Base-by-base conservation (phyloP, 92 coral and sea anemone species). In the Phenganax subtilis region DNA sequence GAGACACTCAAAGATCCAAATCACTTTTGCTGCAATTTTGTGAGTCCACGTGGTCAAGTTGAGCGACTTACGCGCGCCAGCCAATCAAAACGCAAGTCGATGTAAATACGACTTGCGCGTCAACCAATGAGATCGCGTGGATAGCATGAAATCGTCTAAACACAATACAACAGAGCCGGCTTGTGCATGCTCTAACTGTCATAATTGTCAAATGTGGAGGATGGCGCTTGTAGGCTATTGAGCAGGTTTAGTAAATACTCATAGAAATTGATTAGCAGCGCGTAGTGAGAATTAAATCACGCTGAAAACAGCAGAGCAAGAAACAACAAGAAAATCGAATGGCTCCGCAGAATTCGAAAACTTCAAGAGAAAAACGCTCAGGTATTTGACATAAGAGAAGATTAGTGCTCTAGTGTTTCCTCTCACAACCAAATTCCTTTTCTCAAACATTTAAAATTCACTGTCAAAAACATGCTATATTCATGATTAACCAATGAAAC, bases 241-340 rank as follows among this genome's bases (percentile, higher is more conserved):
- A 90, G 91, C 99, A 96, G 99, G 96, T 90, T 96, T 90, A 91
- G 99, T 92, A 96, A 96, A 96, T 93, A 96, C 80, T 88, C 85
- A 51, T 29, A 30, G 20, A 51, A 9, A 3, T 69, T 8, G 15
- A 52, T 27, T 76, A 9, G 69, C 14, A 30, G 3, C 27, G 58
- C 47, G 53, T 25, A 20, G 37, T 30, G 55, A 10, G 66, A 75
- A 27, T 75, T 60, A 53, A 27, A 11, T 51, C 30, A 6, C 14
- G 31, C 55, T 7, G 47, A 76, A 10, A 29, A 6, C 27, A 12
- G 55, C 11, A 17, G 56, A 9, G 47, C 37, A 7, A n/a, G 16
- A 68, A 30, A 68, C 4, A 6, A 1, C 29, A 76, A 58, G 69
- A 30, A 16, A 11, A 56, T 0, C 11, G 10, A 27, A 79, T 79